Conservation (phyloP, 2,113 vertebrate species). For the Chitala chitala region DNA sequence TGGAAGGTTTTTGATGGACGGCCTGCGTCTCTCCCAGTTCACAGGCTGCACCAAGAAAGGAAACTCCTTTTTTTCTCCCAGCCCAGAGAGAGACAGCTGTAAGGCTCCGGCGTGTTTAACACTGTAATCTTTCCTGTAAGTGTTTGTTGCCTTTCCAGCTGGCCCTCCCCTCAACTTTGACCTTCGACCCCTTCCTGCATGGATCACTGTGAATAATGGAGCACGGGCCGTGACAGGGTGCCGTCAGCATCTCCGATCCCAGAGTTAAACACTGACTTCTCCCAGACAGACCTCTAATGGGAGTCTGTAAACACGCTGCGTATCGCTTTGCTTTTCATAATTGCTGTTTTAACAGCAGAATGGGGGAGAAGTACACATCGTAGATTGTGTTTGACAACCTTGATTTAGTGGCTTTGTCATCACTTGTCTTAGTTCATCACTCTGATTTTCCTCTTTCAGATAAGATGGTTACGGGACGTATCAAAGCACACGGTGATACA, state of each 20-base stretch:
- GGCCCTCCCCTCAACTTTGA: constrained; percentile 85
- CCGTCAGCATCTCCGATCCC: neutral
- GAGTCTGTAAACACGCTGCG: constrained; percentile 70
- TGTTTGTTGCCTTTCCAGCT: constrained; percentile 76
- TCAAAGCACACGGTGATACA: constrained; percentile 62
- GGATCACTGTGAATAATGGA: constrained; percentile 79
- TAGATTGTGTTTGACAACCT: constrained; percentile 98
- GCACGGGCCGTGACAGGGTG: constrained; percentile 69
- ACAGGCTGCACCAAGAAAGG: constrained; percentile 57
- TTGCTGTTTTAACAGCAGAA: constrained; percentile 74
- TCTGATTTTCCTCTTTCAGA: constrained; percentile 80
- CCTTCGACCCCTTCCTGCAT: constrained; percentile 79
- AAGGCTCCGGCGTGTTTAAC: constrained; percentile 70
- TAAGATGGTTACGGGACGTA: constrained; percentile 71
- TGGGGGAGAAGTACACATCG: constrained; percentile 72
- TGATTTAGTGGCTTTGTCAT: constrained; percentile 83
- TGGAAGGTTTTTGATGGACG: constrained; percentile 62
- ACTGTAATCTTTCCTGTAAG: constrained; percentile 78
- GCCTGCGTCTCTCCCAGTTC: constrained; percentile 56
- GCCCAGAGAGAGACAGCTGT: constrained; percentile 38
- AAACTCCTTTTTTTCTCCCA: constrained; percentile 34
- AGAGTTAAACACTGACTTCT: constrained; percentile 67
- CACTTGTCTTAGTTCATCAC: constrained; percentile 91
- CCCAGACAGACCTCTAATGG: constrained; percentile 59
- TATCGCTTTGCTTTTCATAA: constrained; percentile 79